Evolutionary conservation across 2,888 invertebrate genomes (phyloP), one percentile per base, ranked within the genome.

Genomic region (Leptinotarsa juncta): DNA sequence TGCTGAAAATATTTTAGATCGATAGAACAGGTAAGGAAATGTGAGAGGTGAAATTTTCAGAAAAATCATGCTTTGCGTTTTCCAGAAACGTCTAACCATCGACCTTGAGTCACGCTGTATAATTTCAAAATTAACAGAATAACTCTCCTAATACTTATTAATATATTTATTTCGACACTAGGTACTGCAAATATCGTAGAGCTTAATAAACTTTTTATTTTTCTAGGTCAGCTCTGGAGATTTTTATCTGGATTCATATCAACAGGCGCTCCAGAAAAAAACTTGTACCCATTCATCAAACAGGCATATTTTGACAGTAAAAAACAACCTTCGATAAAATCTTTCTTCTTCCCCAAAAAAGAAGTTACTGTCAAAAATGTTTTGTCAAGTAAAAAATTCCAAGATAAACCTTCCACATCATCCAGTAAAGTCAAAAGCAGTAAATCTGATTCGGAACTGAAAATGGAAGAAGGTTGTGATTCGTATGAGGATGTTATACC

Each of bases 221-320:
- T 89, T 51, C 70, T 85, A 92, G 91, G 89, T 55, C 88, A 91
- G 79, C 84, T 92, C 10, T 94, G 92, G 90, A 86, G 88, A 15
- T 89, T 91, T 77, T 84, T 93, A 78, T 84, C 90, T 26, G 86
- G 88, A 65, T 91, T 90, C 84, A 85, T 84, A 50, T 83, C 85
- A 5, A 84, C 88, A 0, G 87, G 89, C 7, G 81, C 89, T 5
- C 81, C 85, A 4, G 84, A 85, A 23, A 82, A 86, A 5, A 86
- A 89, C 49, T 82, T 92, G 2, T 90, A 90, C 79, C 83, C 88
- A 0, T 92, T 88, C 79, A 86, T 92, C 49, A 88, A 89, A 71
- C 89, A 90, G 81, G 85, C 87, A 1, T 84, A 90, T 73, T 86
- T 87, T 78, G 88, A 88, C 78, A 81, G 77, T 65, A 85, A 85